phyloP scores from a whole-genome alignment of 1,140 invertebrate genomes.

The Caenorhabditis tropicalis region DNA sequence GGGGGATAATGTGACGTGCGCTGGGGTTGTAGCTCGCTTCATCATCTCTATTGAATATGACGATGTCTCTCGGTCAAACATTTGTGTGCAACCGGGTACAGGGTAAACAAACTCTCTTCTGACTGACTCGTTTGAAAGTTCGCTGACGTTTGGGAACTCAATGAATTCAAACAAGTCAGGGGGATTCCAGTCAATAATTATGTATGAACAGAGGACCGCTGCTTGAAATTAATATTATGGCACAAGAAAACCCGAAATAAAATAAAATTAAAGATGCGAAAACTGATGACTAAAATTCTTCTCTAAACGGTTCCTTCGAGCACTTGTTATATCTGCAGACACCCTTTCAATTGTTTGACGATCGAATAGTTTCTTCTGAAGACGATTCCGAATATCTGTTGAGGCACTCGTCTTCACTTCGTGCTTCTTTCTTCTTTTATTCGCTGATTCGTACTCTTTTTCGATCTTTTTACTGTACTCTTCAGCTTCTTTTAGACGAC shows the following conservation, averaged over 20 bases:
- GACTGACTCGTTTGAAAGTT: background rate
- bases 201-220: no score
- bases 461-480: background rate
- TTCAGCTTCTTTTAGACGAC: background rate
- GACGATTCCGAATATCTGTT: constrained; percentile 36
- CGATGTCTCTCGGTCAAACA: background rate
- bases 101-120: background rate
- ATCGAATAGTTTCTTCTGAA: constrained; percentile 50
- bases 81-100: background rate
- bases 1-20: constrained; percentile 8
- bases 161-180: no score
- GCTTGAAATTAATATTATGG: no score
- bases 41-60: constrained; percentile 14
- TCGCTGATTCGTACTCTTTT: background rate
- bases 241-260: no score
- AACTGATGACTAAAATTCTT: constrained; percentile 49
- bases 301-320: constrained; percentile 8
- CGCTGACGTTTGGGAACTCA: no score
- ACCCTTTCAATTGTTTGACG: constrained; percentile 42
- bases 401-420: background rate
- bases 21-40: background rate
- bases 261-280: constrained; percentile 17
- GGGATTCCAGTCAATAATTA: no score
- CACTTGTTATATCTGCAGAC: constrained; percentile 30
- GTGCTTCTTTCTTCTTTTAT: background rate